Evolutionary conservation across 35 echinoderm and acorn worm genomes (phyloP).

Genomic region (Lytechinus pictus): DNA sequence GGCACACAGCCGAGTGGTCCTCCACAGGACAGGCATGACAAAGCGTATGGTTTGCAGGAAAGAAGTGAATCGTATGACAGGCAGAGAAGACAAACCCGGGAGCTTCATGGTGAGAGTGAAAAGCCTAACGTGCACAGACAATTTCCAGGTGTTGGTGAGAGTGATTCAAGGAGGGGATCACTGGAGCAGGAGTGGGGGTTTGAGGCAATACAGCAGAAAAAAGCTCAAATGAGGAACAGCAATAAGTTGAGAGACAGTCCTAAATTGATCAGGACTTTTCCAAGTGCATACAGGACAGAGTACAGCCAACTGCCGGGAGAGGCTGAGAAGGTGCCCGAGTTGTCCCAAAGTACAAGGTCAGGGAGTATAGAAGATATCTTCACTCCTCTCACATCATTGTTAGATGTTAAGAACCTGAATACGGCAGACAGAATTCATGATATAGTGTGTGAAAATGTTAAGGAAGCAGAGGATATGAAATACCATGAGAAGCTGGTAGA

Average conservation of each 20-base stretch:
- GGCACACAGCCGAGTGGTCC: background rate
- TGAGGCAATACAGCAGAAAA: slow-evolving; percentile 52
- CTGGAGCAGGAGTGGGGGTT: slow-evolving; percentile 39
- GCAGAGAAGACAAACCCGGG: background rate
- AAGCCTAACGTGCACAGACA: background rate
- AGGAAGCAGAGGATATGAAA: background rate
- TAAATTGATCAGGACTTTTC: slow-evolving; percentile 27
- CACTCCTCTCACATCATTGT: background rate
- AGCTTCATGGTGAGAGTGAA: background rate
- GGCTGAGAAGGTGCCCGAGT: background rate
- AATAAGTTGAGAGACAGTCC: slow-evolving; percentile 36
- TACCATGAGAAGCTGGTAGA: slow-evolving; percentile 47
- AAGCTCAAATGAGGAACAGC: slow-evolving; percentile 1
- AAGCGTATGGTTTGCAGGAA: background rate
- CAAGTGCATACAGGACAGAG: background rate
- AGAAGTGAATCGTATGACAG: background rate
- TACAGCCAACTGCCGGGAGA: background rate
- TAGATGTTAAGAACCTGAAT: background rate
- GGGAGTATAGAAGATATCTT: slow-evolving; percentile 21
- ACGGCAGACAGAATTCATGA: background rate
- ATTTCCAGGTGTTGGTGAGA: background rate
- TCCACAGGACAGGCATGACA: background rate
- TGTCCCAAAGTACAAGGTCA: background rate
- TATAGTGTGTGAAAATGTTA: slow-evolving; percentile 20
- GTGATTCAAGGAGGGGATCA: slow-evolving; percentile 35